Evolutionary conservation across 2,113 vertebrate genomes (phyloP).

Genomic region (Tonatia bakeri): DNA sequence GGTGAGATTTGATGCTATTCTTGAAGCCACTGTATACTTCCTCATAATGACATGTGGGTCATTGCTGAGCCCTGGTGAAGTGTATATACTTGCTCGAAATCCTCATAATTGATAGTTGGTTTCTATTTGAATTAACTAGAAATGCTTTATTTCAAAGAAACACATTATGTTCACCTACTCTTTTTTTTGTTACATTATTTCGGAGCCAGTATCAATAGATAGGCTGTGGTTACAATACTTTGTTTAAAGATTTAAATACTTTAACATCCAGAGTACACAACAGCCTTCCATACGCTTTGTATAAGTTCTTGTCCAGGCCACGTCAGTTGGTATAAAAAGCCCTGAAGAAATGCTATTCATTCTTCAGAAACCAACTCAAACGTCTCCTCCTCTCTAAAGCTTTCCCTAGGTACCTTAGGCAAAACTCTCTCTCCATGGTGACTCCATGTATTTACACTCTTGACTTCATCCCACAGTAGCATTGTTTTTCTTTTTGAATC

Average conservation of each 20-base stretch:
- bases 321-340: background rate
- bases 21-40: background rate
- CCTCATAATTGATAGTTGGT: background rate
- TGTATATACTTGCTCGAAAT: background rate
- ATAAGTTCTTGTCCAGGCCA: background rate
- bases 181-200: background rate
- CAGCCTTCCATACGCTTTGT: background rate
- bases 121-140: background rate
- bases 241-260: background rate
- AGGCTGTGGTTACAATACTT: background rate
- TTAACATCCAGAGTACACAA: background rate
- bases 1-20: background rate
- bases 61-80: background rate
- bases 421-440: background rate
- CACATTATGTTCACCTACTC: background rate
- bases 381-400: background rate
- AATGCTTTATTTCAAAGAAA: constrained; percentile 16
- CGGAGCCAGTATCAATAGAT: background rate
- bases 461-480: background rate
- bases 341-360: background rate
- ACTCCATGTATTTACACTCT: background rate
- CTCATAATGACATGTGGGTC: background rate
- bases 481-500: background rate
- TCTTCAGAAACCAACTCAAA: background rate
- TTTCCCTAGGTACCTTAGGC: background rate